Base-by-base conservation (phyloP, 37 sponge, comb jelly and placozoan species). In the Ephydatia muelleri region DNA sequence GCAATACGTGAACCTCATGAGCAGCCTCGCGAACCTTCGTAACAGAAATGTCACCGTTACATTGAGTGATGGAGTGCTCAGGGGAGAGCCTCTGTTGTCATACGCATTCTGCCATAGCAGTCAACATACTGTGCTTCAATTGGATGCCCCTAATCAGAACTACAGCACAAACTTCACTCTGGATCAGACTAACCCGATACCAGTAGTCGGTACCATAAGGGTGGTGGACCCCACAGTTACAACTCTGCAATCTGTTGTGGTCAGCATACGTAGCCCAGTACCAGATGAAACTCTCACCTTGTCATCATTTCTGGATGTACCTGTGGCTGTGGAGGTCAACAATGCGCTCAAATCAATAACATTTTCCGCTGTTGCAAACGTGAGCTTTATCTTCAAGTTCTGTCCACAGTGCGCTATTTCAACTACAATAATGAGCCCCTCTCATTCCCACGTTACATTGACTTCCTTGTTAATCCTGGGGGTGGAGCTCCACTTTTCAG, bases 401-500 rank as follows among this genome's bases (percentile, higher is more conserved):
- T 93, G 38, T 69, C 57, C 8, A 74, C 82, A 5, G 74, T 95
- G 23, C 65, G 37, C 14, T 95, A 89, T 78, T 39, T 57, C 19
- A 95, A 92, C 67, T 39, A n/a, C 14, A 88, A 90, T 25, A 72
- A 31, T 40, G 91, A 95, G 64, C 93, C 93, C 33, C 21, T 71
- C 32, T 72, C 77, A 12, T 64, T 71, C 57, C 81, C 82, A 22
- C 76, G 96, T 9, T 86, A 85, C 76, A 86, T 95, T 1, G 95
- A 95, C 65, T 86, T 92, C 47, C 27, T 80, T 0, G 68, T 90
- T 14, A 43, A 75, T 26, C 94, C 94, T 30, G 96, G 90, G 35
- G 89, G 93, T 65, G 93, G 90, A 36, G 87, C 88, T 19, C 88
- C 90, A 36, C 87, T 78, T 76, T 82, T 90, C 78, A 67, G 64